Evolutionary conservation across 1,140 invertebrate genomes (phyloP), one percentile per base, ranked within the genome.

Genomic region (Orussus abietinus): DNA sequence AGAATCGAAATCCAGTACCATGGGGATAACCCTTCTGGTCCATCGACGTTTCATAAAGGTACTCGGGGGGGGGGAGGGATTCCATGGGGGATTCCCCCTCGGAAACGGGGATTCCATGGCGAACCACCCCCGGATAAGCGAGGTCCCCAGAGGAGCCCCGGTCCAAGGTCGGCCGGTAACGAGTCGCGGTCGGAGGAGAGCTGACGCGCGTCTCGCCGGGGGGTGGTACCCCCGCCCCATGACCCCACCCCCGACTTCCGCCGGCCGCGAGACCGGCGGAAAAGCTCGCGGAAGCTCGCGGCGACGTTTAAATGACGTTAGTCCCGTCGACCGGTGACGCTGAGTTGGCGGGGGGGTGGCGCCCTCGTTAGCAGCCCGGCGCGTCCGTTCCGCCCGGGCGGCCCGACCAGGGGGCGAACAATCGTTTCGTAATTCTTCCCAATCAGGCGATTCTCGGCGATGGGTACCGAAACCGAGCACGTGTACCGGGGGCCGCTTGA

Each of bases 341-440:
- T 60, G 59, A 64, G 55, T 37, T 59, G 50, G 50, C 51, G 53
- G 51, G 47, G 53, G 52, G 51, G 54, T 48, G 52, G 6, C 17
- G 19, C 34, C 35, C 25, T 14, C 30, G 18, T 26, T 7, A 29
- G 13, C 22, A 34, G 25, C 12, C 32, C 32, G 17, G 13, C 17
- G 13, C 6, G 38, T 43, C 42, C 32, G 43, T 50, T 45, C 38
- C 36, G 26, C 25, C 31, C 41, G 33, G 41, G 25, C 43, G 42
- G n/a, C n/a, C 39, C 40, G 39, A 42, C 35, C 45, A 31, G 32
- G 36, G 38, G 48, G 43, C 54, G 58, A 59, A 69, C 64, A 69
- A 69, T 71, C 64, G 59, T 42, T 47, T 44, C 55, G 62, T 66
- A 66, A 69, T 68, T 66, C 59, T 66, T 68, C 51, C 61, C 62